Evolutionary conservation across 2,888 invertebrate species (phyloP).

Genomic region (Microplitis manilae): DNA sequence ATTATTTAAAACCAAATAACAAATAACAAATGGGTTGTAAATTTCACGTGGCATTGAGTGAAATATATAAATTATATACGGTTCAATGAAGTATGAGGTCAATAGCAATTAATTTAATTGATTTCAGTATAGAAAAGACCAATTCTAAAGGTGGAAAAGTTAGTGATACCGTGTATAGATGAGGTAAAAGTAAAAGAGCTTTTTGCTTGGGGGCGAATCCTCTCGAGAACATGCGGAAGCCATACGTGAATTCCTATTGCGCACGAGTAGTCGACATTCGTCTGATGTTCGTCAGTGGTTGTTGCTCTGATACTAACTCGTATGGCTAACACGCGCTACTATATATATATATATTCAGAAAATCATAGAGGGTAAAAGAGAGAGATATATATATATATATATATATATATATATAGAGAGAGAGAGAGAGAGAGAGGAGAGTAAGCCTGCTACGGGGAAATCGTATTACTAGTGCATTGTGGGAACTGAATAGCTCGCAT

Average conservation of each 20-base stretch:
- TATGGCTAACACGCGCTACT: constrained; percentile 9
- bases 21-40: too few relatives aligned
- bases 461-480: constrained; percentile 71
- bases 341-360: constrained; percentile 1
- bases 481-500: constrained; percentile 69
- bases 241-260: constrained; percentile 34
- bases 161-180: not conserved
- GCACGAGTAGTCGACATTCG: constrained; percentile 17
- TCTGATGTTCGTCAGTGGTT: constrained; percentile 24
- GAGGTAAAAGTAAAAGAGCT: not conserved
- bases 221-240: constrained; percentile 30
- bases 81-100: not conserved
- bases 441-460: constrained; percentile 59
- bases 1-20: too few relatives aligned
- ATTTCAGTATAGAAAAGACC: not conserved
- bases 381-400: constrained; percentile 38
- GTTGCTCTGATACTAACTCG: not conserved
- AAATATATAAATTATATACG: not conserved
- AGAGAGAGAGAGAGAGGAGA: constrained; percentile 49
- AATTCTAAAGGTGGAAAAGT: constrained; percentile 14
- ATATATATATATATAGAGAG: not conserved
- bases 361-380: constrained; percentile 28
- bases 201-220: constrained; percentile 21
- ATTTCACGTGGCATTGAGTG: too few relatives aligned
- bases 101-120: constrained; percentile 24